Base-by-base conservation (phyloP, 2,113 vertebrate species). In the Semicossyphus pulcher region DNA sequence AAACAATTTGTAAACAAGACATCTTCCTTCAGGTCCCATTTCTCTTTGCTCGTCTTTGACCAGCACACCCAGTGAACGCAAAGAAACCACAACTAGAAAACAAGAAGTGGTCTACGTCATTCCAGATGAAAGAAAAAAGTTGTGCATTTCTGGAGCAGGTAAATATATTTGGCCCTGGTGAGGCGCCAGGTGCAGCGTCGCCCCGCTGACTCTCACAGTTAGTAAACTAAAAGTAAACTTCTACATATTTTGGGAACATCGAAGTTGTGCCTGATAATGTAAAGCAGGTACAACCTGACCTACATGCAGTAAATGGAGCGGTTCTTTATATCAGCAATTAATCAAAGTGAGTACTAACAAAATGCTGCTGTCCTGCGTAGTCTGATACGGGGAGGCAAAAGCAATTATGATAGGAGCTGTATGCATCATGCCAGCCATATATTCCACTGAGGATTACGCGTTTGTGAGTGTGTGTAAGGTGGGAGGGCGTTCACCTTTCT, bases 301-400 rank as follows among this genome's bases (percentile, higher is more conserved):
- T 90, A 92, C 88, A 91, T 92, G 85, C 70, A 49, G 83, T 72
- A 91, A 92, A 80, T 85, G 80, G 89, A 92, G 85, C 77, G 18
- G 76, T 84, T 86, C 75, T 41, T 74, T 70, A 78, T 61, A 78
- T 66, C 53, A 31, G 87, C 78, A 66, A 92, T 94, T 94, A 92
- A 91, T 93, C 92, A 93, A 58, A 75, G 80, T 59, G 86, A 90
- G 86, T 20, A 20, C 49, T 44, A 86, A 91, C 87, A 91, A 92
- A 88, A 87, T 80, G 64, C 76, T 74, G 73, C 80, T 66, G 83
- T 91, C 85, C 80, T 32, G 25, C 32, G 49, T 48, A 72, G 75
- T 85, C 84, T 79, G 81, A 87, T 61, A 78, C 76, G 70, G 70
- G 68, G 62, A 64, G 64, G 80, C 78, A 67, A 28, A 41, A 44